These are phyloP conservation scores for Danaus plexippus DNA, from an alignment of 1,140 invertebrate species.

Conservation along the genomic window DNA sequence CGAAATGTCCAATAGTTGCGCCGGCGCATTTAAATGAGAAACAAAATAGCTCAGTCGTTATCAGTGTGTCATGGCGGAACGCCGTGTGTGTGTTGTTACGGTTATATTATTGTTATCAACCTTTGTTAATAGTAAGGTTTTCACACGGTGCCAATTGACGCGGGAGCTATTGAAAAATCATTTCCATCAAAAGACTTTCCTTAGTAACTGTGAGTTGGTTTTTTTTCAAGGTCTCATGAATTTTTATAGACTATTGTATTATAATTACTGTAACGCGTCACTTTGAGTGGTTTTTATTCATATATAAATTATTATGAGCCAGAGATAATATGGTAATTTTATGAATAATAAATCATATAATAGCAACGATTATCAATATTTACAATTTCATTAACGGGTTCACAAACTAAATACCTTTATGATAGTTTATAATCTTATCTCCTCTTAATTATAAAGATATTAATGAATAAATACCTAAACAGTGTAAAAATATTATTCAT, in stretches of 20 bases:
- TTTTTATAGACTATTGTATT: slow-evolving; percentile 18
- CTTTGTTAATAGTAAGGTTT: slow-evolving; percentile 51
- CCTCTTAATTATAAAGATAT: no score
- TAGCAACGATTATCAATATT: no score
- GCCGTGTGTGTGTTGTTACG: slow-evolving; percentile 29
- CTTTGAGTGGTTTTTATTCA: slow-evolving; percentile 3
- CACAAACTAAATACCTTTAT: no score
- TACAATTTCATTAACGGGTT: no score
- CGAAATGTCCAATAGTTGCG: slow-evolving; percentile 43
- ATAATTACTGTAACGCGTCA: slow-evolving; percentile 12
- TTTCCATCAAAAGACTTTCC: slow-evolving; percentile 65
- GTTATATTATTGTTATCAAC: slow-evolving; percentile 31
- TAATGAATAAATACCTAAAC: no score
- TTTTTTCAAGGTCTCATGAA: slow-evolving; percentile 11
- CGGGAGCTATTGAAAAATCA: slow-evolving; percentile 65
- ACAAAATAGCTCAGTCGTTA: slow-evolving; percentile 33
- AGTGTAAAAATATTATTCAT: no score
- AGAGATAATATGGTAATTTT: no score
- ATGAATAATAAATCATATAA: no score
- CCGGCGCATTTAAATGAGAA: slow-evolving; percentile 27
- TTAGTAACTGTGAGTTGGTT: slow-evolving; percentile 70
- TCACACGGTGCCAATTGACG: slow-evolving; percentile 69
- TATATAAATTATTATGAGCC: no score
- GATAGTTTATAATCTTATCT: no score
- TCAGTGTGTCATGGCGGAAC: slow-evolving; percentile 34